Conservation (phyloP, 2,113 vertebrate genomes). For the Bostrychus sinensis region DNA sequence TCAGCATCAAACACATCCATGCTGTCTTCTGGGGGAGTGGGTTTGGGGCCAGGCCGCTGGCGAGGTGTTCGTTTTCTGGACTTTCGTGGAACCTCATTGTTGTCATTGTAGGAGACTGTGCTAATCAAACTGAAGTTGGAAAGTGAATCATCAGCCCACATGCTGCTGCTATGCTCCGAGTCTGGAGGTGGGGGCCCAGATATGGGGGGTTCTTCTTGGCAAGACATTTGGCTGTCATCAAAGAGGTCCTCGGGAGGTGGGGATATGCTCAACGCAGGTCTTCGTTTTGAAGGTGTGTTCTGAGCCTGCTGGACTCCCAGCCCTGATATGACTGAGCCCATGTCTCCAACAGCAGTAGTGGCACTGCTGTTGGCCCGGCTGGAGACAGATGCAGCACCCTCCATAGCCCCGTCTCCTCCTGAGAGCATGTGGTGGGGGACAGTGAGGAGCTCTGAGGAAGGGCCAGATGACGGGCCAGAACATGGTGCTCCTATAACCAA, state of each 20-base stretch:
- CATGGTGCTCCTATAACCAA: slow-evolving; percentile 93
- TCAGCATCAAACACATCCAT: slow-evolving; percentile 99
- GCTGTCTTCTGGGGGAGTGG: slow-evolving; percentile 89
- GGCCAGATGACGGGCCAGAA: slow-evolving; percentile 90
- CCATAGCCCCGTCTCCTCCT: slow-evolving; percentile 80
- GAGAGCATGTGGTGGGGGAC: slow-evolving; percentile 92
- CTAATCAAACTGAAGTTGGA: slow-evolving; percentile 99
- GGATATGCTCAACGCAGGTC: slow-evolving; percentile 96
- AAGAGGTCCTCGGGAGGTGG: slow-evolving; percentile 97
- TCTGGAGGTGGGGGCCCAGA: slow-evolving; percentile 77
- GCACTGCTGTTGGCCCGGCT: slow-evolving; percentile 57
- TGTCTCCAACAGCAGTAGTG: slow-evolving; percentile 50
- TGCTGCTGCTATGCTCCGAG: slow-evolving; percentile 97
- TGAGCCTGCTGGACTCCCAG: slow-evolving; percentile 81
- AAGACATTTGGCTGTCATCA: slow-evolving; percentile 98
- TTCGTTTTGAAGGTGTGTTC: slow-evolving; percentile 92
- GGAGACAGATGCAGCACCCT: slow-evolving; percentile 56
- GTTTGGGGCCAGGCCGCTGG: slow-evolving; percentile 93
- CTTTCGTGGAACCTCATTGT: slow-evolving; percentile 97
- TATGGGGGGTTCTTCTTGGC: slow-evolving; percentile 90
- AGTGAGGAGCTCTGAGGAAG: slow-evolving; percentile 92
- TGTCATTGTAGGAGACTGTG: slow-evolving; percentile 97
- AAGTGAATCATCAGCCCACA: slow-evolving; percentile 97
- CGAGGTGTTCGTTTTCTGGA: slow-evolving; percentile 96
- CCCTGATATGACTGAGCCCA: slow-evolving; percentile 52